phyloP scores from a whole-genome alignment of 2,113 vertebrate genomes.

The Ariopsis seemanni region DNA sequence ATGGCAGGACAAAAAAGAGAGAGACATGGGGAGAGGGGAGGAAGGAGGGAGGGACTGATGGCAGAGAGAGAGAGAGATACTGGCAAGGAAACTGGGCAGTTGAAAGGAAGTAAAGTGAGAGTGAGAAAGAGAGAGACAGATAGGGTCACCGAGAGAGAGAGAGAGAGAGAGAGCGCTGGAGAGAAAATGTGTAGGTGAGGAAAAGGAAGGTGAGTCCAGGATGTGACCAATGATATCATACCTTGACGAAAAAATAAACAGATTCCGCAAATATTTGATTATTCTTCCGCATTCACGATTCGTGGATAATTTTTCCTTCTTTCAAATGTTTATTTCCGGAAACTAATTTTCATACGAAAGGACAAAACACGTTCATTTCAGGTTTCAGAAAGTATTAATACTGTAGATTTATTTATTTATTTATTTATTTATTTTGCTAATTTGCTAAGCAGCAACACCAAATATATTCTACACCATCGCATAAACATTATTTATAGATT shows the following conservation, averaged over 20 bases:
- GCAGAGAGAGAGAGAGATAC: not conserved
- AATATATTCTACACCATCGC: not conserved
- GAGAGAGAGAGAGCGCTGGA: conserved; percentile 18
- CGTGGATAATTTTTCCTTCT: not conserved
- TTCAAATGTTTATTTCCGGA: not conserved
- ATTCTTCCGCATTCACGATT: too few relatives aligned
- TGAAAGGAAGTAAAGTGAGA: conserved; percentile 39
- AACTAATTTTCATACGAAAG: too few relatives aligned
- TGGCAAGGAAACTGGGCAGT: conserved; percentile 9
- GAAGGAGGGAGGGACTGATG: conserved; percentile 55
- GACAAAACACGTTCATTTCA: too few relatives aligned
- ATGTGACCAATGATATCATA: conserved; percentile 54
- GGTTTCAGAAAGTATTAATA: too few relatives aligned
- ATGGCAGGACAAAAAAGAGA: conserved; percentile 59
- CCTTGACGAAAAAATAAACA: not conserved
- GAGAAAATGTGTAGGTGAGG: conserved; percentile 42
- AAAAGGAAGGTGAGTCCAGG: conserved; percentile 50
- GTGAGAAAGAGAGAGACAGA: not conserved
- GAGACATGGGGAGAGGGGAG: not conserved
- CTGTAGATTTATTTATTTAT: not conserved
- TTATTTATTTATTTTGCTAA: not conserved
- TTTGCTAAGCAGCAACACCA: not conserved
- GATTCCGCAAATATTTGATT: not conserved
- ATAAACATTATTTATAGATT: not conserved
- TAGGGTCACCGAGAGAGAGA: conserved; percentile 4